Evolutionary conservation across 2,113 vertebrate species (phyloP).

Genomic region (Albula goreensis): DNA sequence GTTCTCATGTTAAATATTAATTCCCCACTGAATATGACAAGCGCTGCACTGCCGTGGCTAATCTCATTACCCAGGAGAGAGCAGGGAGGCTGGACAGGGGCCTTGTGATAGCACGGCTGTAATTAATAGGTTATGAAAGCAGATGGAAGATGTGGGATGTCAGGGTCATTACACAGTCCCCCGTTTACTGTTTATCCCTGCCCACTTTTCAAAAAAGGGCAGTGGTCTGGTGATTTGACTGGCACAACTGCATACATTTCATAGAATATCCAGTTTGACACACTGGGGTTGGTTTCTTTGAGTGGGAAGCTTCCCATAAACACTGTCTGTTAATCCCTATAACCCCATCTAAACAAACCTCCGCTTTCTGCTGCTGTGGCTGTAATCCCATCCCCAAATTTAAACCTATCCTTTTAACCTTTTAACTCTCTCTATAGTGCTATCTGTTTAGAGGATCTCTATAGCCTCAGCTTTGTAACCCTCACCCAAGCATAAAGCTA

Average conservation of each 20-base stretch:
- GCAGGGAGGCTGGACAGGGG: conserved; percentile 27
- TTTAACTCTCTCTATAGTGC: background rate
- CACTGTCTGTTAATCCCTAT: background rate
- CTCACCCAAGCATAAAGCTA: background rate
- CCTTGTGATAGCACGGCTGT: conserved; percentile 1
- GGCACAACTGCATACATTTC: background rate
- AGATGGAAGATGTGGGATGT: conserved; percentile 61
- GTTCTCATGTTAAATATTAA: conserved; percentile 64
- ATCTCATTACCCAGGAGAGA: conserved; percentile 56
- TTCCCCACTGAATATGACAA: conserved; percentile 52
- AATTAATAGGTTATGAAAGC: conserved; percentile 58
- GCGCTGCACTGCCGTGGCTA: conserved; percentile 50
- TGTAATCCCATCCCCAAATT: background rate
- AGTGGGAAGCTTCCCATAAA: background rate
- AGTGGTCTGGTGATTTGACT: background rate
- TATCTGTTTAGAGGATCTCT: conserved; percentile 1
- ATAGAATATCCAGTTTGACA: background rate
- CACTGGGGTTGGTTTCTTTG: background rate
- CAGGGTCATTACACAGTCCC: conserved; percentile 45
- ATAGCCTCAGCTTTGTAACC: conserved; percentile 8
- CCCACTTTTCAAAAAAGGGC: background rate
- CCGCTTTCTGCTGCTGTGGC: background rate
- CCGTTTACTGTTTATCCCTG: conserved; percentile 5
- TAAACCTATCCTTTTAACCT: conserved; percentile 16
- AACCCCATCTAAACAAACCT: background rate